Percentiles rank a stretch among this genome's conserved stretches.
Conservation (phyloP, 2,888 invertebrate genomes). For the Archips xylosteana region DNA sequence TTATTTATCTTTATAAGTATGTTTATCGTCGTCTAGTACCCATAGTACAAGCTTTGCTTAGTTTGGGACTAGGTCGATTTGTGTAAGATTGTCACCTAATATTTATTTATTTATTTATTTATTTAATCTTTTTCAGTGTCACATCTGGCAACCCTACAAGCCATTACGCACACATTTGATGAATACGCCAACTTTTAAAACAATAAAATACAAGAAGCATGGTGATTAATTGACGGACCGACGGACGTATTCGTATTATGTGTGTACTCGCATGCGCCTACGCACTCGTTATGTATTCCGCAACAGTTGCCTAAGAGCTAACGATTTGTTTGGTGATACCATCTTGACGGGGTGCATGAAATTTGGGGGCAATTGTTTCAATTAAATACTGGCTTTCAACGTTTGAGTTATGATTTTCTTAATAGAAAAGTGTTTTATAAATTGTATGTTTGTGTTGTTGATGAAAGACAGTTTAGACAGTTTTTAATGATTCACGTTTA, state of each 20-base stretch:
- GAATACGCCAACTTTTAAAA: slow-evolving; percentile 34
- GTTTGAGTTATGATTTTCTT: too few species aligned
- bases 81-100: too few species aligned
- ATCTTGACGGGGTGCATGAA: slow-evolving; percentile 40
- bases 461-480: too few species aligned
- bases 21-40: too few species aligned
- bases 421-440: too few species aligned
- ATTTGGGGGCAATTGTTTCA: slow-evolving; percentile 1
- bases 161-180: slow-evolving; percentile 34
- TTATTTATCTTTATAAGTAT: too few species aligned
- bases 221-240: slow-evolving; percentile 39
- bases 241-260: slow-evolving; percentile 37
- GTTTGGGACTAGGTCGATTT: too few species aligned
- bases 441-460: too few species aligned
- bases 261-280: slow-evolving; percentile 15
- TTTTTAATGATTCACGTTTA: too few species aligned
- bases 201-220: slow-evolving; percentile 41
- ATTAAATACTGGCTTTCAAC: neutral
- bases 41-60: too few species aligned
- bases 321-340: slow-evolving; percentile 45
- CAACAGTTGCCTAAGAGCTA: slow-evolving; percentile 30
- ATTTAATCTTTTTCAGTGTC: neutral
- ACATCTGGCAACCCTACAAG: neutral
- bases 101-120: too few species aligned
- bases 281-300: slow-evolving; percentile 26